Base-by-base conservation (phyloP, 2,113 vertebrate species). In the Marcusenius ussheri region DNA sequence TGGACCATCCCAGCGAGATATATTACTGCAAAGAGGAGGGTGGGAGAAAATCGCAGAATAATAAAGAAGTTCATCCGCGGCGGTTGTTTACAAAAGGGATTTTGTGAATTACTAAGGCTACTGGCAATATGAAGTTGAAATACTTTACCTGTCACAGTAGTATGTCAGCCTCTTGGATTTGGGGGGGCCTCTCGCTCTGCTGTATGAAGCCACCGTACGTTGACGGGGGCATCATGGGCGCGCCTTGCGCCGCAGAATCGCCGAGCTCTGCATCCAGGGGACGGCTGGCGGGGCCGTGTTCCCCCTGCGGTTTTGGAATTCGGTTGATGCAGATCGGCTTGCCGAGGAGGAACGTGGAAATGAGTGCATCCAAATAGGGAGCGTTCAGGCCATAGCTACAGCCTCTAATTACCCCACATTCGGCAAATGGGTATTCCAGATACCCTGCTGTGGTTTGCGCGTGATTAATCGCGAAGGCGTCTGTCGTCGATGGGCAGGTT, bases 401-500 rank as follows among this genome's bases (percentile, higher is more conserved):
- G 53, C 42, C 13, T 91, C 83, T 89, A 90, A 89, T 91, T 87
- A 91, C 85, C 83, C 90, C 88, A 87, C 90, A 88, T 77, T 89
- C 87, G 15, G 45, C 70, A 17, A 85, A 90, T 80, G 88, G 88
- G 53, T 62, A 87, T 88, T 80, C 84, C 51, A 62, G 86, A 89
- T 89, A 88, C 90, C 90, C 92, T 91, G 89, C 91, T 90, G 92
- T 92, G 91, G 91, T 92, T 92, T 92, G 88, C 70, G 74, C 89
- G 84, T 91, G 89, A 93, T 93, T 92, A 93, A 93, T 91, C 91
- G 91, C 35, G 88, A 87, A 91, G 91, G 91, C 89, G 80, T 91
- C 90, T 27, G 77, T 89, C 87, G 35, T 35, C 13, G 58, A 21
- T 62, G 58, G 86, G 90, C 45, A 90, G 35, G 86, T 7, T 6